Base-by-base conservation (phyloP, 2,888 invertebrate species). In the Platycheirus albimanus region DNA sequence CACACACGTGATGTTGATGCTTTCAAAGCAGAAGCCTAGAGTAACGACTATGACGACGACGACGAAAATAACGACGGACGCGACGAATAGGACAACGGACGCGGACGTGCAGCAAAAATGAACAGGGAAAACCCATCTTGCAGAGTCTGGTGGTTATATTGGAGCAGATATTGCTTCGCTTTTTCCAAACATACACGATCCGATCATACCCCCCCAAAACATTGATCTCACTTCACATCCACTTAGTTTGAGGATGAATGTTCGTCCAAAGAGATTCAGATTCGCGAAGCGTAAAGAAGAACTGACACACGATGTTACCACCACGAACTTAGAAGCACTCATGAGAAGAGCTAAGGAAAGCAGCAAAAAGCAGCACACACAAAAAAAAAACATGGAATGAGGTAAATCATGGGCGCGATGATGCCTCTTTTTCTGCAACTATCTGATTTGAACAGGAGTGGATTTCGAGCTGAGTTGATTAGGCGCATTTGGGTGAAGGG, bases 211-310 rank as follows among this genome's bases (percentile, higher is more conserved):
- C 66, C 51, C 36, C 24, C 3, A 15, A 28, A 24, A 15, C 74
- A 51, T 49, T 36, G 75, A 64, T 77, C 77, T 43, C 61, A 67
- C 77, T 83, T 83, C 83, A 72, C 54, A 69, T 77, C 77, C 67
- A 77, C 77, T 83, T 72, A 74, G 71, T 43, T 67, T 41, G 41
- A 72, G 63, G 56, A 76, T 71, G 81, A 76, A 72, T 72, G 77
- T 66, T 70, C 30, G 13, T 61, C 58, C 52, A 41, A 66, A 66
- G 51, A 52, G 61, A 83, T 74, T 78, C 64, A 69, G 78, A 78
- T 78, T 78, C 72, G 83, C 83, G 43, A 69, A 83, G 77, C 77
- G 72, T 72, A 83, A 67, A 77, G 64, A 83, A 72, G 38, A 77
- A 51, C 72, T 69, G 72, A 72, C 83, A 77, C 36, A 77, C 47